A percentile compares a stretch with the other conserved stretches of the same genome.
Conservation (phyloP, 2,797 vertebrate species). For the Lepus oiostolus region DNA sequence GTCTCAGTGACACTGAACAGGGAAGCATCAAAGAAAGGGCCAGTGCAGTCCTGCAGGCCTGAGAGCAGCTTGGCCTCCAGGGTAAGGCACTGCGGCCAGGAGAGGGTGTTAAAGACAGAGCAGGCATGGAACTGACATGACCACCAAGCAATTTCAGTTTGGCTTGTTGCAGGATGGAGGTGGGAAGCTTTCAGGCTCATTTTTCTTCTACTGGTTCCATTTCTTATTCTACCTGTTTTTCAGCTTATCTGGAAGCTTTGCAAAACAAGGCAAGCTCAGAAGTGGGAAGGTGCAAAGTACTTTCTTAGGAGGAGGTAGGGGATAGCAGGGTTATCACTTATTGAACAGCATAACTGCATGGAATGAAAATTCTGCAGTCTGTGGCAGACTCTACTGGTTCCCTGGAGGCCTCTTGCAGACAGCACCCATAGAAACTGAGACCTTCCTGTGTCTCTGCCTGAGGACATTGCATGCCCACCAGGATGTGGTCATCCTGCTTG, state of each 20-base stretch:
- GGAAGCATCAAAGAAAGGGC: slow-evolving; percentile 84
- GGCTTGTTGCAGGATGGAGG: not conserved
- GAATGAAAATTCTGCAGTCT: not conserved
- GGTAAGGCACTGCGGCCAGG: slow-evolving; percentile 31
- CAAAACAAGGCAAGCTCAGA: not conserved
- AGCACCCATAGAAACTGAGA: not conserved
- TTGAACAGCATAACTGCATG: not conserved
- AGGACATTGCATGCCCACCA: not conserved
- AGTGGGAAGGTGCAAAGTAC: not conserved
- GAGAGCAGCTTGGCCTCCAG: slow-evolving; percentile 68
- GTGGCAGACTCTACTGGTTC: not conserved
- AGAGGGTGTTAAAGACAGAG: slow-evolving; percentile 74
- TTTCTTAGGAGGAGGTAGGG: not conserved
- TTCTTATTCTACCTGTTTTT: not conserved
- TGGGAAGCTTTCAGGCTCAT: slow-evolving; percentile 37
- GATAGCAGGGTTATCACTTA: not conserved
- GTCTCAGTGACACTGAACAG: slow-evolving; percentile 91
- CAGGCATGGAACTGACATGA: slow-evolving; percentile 59
- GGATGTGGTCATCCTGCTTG: not conserved
- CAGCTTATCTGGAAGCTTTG: not conserved
- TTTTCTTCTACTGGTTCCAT: slow-evolving; percentile 20
- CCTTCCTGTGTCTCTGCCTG: not conserved
- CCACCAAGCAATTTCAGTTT: not conserved
- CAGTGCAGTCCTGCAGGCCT: slow-evolving; percentile 80
- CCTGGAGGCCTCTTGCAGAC: not conserved